Evolutionary conservation across 1,140 invertebrate species (phyloP), one percentile per base, ranked within the genome.

Genomic region (Euwallacea similis): DNA sequence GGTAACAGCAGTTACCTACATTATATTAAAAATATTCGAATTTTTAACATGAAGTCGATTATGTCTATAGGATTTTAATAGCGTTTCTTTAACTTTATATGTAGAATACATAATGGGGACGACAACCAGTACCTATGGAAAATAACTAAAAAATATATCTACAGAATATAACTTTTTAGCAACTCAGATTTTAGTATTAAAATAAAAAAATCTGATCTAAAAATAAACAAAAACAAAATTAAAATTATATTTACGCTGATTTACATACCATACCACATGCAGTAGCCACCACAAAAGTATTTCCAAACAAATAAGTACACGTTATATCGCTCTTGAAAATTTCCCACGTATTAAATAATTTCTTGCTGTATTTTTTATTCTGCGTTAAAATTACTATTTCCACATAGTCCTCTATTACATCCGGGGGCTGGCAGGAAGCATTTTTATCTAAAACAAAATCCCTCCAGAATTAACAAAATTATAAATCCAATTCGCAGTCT

Each of bases 241-340:
- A 4, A 33, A 33, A 33, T 33, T 33, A 4, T 4, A 33, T 33
- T 33, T 4, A 33, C 21, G 1, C 21, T 33, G 1, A 42, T 42
- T 63, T 62, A 77, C 77, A 76, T 77, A 80, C 79, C 66, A 66
- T 72, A 59, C 80, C 80, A 58, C 61, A 74, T 63, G 76, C 75
- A 50, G 76, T 74, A 8, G 78, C 79, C 47, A 81, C 60, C 46
- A 80, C 65, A 44, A 81, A 66, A 41, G 76, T 79, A 59, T 80
- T 80, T 16, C 79, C 80, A 76, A 81, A 80, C 6, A 81, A 60
- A 74, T 72, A 81, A 67, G 79, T 79, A 64, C 78, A 80, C 3
- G 79, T 79, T 13, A 81, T 79, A 42, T 74, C 75, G 11, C 74
- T 69, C n/a, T 72, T 72, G 21, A 81, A 77, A 47, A 79, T 75